Evolutionary conservation across 2,888 invertebrate genomes (phyloP), one percentile per base, ranked within the genome.

Genomic region (Molorchus minor): DNA sequence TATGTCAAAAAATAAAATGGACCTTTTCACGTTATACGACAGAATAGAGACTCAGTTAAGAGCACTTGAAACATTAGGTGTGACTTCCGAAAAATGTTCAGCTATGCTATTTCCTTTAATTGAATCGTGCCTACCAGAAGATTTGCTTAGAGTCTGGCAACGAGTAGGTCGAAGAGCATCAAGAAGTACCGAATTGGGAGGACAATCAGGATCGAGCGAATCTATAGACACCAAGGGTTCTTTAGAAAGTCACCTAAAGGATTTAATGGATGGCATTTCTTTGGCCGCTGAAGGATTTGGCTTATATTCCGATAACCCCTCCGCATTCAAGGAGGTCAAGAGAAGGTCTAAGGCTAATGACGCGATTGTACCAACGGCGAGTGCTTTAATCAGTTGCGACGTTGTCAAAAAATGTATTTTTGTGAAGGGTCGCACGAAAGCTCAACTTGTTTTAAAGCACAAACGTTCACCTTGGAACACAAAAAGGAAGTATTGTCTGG

Each of bases 91-190:
- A 7, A 72, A 65, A 54, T 72, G 61, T 51, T 64, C 70, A 7
- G 64, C 69, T 2, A 71, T 71, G 62, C 41, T 71, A 12, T 73
- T 67, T 54, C 75, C 73, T 1, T 56, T 75, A 4, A 70, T 72
- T 13, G 73, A 73, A 45, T 72, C 71, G 1, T 62, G 65, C 36
- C 44, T 74, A 7, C 74, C 73, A 2, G 67, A 71, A n/a, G 65
- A 66, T 2, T 41, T 67, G 2, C 52, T 72, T 29, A n/a, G 67
- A 33, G 64, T 64, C 2, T 75, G 70, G 72, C 66, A 66, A 35
- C 19, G 41, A 2, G n/a, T 36, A n/a, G n/a, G n/a, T n/a, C n/a
- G n/a, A n/a, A n/a, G n/a, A n/a, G n/a, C n/a, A n/a, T n/a, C n/a
- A n/a, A n/a, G n/a, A n/a, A n/a, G n/a, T n/a, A n/a, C n/a, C n/a